phyloP scores from a whole-genome alignment of 2,888 invertebrate genomes.

The Entomobrya proxima region DNA sequence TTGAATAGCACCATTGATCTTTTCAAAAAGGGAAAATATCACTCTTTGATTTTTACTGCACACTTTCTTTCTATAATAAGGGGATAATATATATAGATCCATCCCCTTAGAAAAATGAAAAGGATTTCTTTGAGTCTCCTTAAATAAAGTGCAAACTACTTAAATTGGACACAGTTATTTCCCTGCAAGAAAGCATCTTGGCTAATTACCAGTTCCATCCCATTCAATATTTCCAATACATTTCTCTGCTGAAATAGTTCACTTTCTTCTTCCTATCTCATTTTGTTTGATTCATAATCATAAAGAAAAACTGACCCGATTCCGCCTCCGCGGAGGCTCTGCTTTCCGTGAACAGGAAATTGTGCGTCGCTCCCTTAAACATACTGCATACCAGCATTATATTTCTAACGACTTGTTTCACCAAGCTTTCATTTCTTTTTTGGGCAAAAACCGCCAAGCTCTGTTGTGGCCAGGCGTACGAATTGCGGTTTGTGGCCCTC shows the following conservation, averaged over 20 bases:
- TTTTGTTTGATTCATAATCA: constrained; percentile 1
- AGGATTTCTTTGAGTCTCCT: not conserved
- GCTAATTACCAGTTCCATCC: constrained; percentile 48
- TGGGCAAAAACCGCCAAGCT: too few relatives aligned
- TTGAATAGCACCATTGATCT: constrained; percentile 40
- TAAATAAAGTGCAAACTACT: not conserved
- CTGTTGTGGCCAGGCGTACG: too few relatives aligned
- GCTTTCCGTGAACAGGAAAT: not conserved
- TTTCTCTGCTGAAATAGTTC: constrained; percentile 31
- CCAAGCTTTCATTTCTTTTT: too few relatives aligned
- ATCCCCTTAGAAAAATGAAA: too few relatives aligned
- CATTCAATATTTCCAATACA: constrained; percentile 42
- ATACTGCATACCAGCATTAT: not conserved
- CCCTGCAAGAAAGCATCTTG: not conserved
- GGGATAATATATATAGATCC: not conserved
- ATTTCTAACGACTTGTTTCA: too few relatives aligned
- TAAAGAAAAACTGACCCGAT: constrained; percentile 24
- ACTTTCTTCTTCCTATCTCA: constrained; percentile 25
- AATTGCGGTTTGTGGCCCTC: too few relatives aligned
- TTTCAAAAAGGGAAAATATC: not conserved
- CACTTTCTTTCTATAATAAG: not conserved
- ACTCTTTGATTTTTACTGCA: constrained; percentile 26
- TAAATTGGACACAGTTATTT: not conserved
- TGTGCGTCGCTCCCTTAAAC: not conserved
- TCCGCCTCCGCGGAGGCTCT: constrained; percentile 26